Evolutionary conservation across 2,888 invertebrate species (phyloP).

Genomic region (Ischnus inquisitorius): DNA sequence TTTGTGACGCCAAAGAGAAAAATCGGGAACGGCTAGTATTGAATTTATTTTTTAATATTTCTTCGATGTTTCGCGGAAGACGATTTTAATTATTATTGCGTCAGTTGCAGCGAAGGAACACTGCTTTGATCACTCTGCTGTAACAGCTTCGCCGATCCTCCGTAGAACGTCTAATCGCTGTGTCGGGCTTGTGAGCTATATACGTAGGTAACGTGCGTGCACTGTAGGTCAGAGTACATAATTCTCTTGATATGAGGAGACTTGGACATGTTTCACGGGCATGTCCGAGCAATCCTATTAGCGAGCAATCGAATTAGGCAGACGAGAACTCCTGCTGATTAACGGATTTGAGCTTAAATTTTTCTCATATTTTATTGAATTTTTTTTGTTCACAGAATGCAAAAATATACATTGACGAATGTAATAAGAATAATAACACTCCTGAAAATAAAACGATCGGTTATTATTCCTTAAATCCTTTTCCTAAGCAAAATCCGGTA

Average conservation of each 20-base stretch:
- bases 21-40: background rate
- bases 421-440: too few relatives aligned
- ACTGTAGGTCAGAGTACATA: background rate
- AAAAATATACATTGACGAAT: too few relatives aligned
- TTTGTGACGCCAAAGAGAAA: background rate
- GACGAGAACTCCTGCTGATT: background rate
- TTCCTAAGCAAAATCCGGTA: too few relatives aligned
- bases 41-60: background rate
- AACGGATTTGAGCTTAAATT: background rate
- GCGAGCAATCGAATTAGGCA: background rate
- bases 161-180: conserved; percentile 19
- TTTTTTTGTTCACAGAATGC: background rate
- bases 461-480: too few relatives aligned
- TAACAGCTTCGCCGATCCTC: background rate
- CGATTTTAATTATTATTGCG: background rate
- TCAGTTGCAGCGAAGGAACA: conserved; percentile 5
- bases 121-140: conserved; percentile 4
- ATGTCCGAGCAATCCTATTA: background rate
- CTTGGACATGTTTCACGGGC: background rate
- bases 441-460: too few relatives aligned
- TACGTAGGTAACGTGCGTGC: background rate
- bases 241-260: background rate
- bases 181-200: background rate
- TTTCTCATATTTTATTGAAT: background rate
- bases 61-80: too few relatives aligned